Evolutionary conservation across 1,140 invertebrate species (phyloP).

Genomic region (Formica exsecta): DNA sequence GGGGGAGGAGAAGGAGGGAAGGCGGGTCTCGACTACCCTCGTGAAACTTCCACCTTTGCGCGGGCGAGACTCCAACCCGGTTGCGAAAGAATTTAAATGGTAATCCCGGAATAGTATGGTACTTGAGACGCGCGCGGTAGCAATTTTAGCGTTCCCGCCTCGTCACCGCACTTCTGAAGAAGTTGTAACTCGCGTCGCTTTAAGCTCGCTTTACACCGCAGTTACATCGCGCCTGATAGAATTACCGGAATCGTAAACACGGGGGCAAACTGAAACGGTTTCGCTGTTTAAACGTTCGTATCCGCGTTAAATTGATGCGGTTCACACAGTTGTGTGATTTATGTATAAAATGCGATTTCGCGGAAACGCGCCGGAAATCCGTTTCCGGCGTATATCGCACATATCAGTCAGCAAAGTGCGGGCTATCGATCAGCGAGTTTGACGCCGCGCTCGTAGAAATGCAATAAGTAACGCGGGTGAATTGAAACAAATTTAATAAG

Average conservation of each 20-base stretch:
- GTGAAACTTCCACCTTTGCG: background rate
- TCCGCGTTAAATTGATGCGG: background rate
- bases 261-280: background rate
- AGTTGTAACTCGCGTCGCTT: slow-evolving; percentile 34
- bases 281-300: slow-evolving; percentile 21
- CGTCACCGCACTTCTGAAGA: slow-evolving; percentile 16
- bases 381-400: background rate
- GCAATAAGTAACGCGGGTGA: slow-evolving; percentile 59
- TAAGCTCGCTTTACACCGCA: background rate
- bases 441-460: slow-evolving; percentile 51
- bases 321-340: slow-evolving; percentile 14
- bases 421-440: slow-evolving; percentile 55
- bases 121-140: background rate
- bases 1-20: background rate
- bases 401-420: slow-evolving; percentile 35
- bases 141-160: slow-evolving; percentile 23
- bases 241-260: slow-evolving; percentile 21
- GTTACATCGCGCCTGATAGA: background rate
- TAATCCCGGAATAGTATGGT: slow-evolving; percentile 43
- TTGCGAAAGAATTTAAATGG: slow-evolving; percentile 62
- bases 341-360: slow-evolving; percentile 26
- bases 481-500: slow-evolving; percentile 70
- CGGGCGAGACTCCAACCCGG: background rate
- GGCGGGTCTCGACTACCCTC: background rate
- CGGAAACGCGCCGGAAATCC: slow-evolving; percentile 4